Base-by-base conservation (phyloP, 2,888 invertebrate species). In the Macropis europaea region DNA sequence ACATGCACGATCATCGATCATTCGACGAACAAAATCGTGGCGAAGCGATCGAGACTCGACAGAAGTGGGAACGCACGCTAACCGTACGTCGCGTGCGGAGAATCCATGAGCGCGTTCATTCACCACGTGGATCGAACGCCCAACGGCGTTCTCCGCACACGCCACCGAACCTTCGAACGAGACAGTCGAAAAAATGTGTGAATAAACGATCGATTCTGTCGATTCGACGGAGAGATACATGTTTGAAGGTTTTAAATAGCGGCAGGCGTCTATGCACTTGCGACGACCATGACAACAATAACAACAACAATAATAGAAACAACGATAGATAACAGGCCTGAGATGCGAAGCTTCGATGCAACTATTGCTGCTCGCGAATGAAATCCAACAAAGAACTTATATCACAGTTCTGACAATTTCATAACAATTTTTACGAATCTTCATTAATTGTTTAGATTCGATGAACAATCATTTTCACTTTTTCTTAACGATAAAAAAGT, bases 261-360 rank as follows among this genome's bases (percentile, higher is more conserved):
- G 28, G 43, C 52, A 74, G 43, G 64, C 60, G 32, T 34, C 26
- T 40, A 54, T 76, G 66, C 76, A 62, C 52, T 64, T 53, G 42
- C 54, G 36, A 62, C 57, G 42, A 73, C 47, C 70, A 70, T 30
- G 38, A 64, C 45, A 70, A 61, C 19, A 34, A 70, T 19, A 66
- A 64, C 26, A 19, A 54, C 22, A 67, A 61, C 56, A 66, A 26
- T 7, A 22, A n/a, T 24, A 42, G 6, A 22, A 26, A 62, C 30
- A 52, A 26, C 38, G 17, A 43, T 38, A 67, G 38, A 38, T 28
- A 54, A 50, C 11, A 22, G 17, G n/a, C n/a, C n/a, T n/a, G 50
- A 24, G 40, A 67, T 60, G 66, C 73, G 53, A 76, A 76, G 75
- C 68, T 34, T 71, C 50, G 32, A 36, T 28, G 50, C 52, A 57